Evolutionary conservation across 2,888 invertebrate species (phyloP).

Genomic region (Pilophorus perplexus): DNA sequence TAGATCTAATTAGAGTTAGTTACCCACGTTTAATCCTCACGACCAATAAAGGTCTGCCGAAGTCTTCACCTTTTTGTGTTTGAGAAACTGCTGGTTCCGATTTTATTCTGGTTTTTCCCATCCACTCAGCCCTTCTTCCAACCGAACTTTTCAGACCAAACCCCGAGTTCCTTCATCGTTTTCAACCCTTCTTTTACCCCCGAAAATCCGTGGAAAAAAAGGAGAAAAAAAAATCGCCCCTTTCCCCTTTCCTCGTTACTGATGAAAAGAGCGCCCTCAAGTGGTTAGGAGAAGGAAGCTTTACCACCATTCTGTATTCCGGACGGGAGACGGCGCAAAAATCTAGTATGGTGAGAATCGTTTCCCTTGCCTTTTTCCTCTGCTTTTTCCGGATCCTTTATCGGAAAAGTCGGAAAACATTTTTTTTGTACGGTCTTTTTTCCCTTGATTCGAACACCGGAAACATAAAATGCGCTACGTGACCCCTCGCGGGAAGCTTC

Average conservation of each 20-base stretch:
- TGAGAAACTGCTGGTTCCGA: no score
- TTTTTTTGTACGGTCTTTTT: conserved; percentile 14
- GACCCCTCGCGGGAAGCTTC: conserved; percentile 2
- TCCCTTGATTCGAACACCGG: conserved; percentile 34
- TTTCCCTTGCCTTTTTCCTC: conserved; percentile 19
- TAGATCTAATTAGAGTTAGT: no score
- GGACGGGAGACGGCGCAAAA: conserved; percentile 25
- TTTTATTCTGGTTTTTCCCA: no score
- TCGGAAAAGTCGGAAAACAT: conserved; percentile 33
- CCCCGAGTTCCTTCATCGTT: no score
- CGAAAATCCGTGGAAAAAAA: no score
- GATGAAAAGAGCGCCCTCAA: conserved; percentile 40
- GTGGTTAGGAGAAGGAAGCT: conserved; percentile 34
- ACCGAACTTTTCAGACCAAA: no score
- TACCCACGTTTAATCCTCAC: no score
- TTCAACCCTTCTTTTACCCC: no score
- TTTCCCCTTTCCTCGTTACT: conserved; percentile 20
- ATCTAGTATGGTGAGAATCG: conserved; percentile 34
- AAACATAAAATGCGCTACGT: conserved; percentile 37
- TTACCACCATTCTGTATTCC: conserved; percentile 32
- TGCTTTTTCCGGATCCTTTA: conserved; percentile 36
- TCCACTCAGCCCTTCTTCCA: no score
- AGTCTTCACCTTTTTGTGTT: no score
- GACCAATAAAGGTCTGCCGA: no score
- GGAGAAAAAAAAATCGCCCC: not conserved